Evolutionary conservation across 2,797 vertebrate species (phyloP), one percentile per base, ranked within the genome.

Genomic region (Oceanodroma leucorhoa): DNA sequence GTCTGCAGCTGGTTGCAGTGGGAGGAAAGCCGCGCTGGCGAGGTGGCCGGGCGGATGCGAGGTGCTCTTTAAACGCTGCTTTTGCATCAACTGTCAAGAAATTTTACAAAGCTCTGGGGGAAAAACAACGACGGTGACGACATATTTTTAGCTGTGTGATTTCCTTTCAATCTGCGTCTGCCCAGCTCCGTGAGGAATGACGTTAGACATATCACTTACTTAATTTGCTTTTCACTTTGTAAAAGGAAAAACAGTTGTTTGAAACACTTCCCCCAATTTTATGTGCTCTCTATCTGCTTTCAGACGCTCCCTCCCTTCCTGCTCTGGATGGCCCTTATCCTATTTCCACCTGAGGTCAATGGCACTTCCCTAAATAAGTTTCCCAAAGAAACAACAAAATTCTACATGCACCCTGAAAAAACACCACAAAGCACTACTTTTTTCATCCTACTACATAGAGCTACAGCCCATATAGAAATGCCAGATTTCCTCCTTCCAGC

Each of bases 301-400:
- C 89, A 95, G 94, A 96, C 50, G 1, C 94, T 96, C 88, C 94
- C 95, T 97, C 93, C 96, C 95, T 96, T 95, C 96, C 94, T 95
- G 94, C 83, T 89, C 94, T 94, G 86, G 92, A 96, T 96, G 78
- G 93, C 95, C 61, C 94, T 92, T 97, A 95, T 96, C 95, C 95
- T 89, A 94, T 94, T 96, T 96, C 95, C 96, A 96, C 91, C 94
- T 96, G 94, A 96, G 87, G 96, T 95, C 93, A 97, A 96, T 94
- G 83, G 95, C 93, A 95, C 96, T 96, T 97, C 95, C 95, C 94
- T 94, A 95, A 95, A 84, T 83, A 83, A 67, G 67, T 78, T 95
- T 97, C 60, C 91, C 71, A 93, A 95, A 95, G 93, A 94, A 95
- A 87, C 61, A 92, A 83, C 70, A 92, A 53, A 87, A 90, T 87